A percentile compares a stretch with the other conserved stretches of the same genome.
Evolutionary conservation across 2,797 vertebrate species (phyloP).

Genomic region (Arrhamphus sclerolepis): DNA sequence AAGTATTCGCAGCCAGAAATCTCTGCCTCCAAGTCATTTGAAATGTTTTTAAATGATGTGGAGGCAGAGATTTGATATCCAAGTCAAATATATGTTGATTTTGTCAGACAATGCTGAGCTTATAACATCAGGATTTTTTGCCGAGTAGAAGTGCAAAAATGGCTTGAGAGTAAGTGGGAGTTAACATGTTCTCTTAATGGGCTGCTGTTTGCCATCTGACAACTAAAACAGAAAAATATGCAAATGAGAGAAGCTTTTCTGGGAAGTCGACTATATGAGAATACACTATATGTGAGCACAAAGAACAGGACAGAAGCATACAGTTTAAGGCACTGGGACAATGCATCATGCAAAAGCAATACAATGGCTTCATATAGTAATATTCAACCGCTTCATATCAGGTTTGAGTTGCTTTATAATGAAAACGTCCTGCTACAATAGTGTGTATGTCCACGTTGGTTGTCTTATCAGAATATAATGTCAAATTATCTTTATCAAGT

Average conservation of each 20-base stretch:
- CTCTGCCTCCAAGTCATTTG: no score
- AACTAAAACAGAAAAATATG: slow-evolving; percentile 23
- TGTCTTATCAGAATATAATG: neutral
- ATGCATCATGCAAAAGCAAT: slow-evolving; percentile 20
- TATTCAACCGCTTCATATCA: slow-evolving; percentile 12
- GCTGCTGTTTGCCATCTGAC: slow-evolving; percentile 5
- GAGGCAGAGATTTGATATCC: neutral
- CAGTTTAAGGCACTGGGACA: neutral
- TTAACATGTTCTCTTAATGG: slow-evolving; percentile 3
- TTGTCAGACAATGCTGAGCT: neutral
- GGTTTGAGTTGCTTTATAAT: slow-evolving; percentile 1
- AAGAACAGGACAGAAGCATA: slow-evolving; percentile 4
- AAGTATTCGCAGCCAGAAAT: no score
- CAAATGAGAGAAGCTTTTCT: slow-evolving; percentile 21
- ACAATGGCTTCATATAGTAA: slow-evolving; percentile 23
- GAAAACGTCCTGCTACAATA: slow-evolving; percentile 4
- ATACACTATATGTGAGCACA: neutral
- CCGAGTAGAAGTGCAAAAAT: slow-evolving; percentile 2
- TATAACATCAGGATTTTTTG: slow-evolving; percentile 3
- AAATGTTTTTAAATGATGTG: no score
- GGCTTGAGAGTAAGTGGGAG: slow-evolving; percentile 1
- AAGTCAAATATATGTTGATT: neutral
- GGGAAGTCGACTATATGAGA: slow-evolving; percentile 16
- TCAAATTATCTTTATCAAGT: neutral
- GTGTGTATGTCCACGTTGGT: neutral